Evolutionary conservation across 2,113 vertebrate species (phyloP).

Genomic region (Pogonocichla stellata): DNA sequence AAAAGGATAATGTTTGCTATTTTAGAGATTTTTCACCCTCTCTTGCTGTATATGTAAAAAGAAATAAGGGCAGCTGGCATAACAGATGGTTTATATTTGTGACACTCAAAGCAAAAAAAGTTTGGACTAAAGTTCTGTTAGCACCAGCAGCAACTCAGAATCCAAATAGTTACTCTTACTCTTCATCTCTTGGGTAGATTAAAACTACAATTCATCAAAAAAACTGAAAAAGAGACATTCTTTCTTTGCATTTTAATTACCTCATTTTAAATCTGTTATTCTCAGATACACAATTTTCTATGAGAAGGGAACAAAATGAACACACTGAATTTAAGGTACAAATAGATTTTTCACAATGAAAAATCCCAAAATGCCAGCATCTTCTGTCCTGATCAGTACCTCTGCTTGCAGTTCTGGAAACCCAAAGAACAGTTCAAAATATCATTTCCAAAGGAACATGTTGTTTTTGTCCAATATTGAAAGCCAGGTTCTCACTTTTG

Average conservation of each 20-base stretch:
- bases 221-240: neutral
- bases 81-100: constrained; percentile 74
- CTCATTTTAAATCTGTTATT: neutral
- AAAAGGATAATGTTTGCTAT: constrained; percentile 49
- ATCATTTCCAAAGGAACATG: rapidly evolving
- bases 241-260: constrained; percentile 38
- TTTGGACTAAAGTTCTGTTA: constrained; percentile 39
- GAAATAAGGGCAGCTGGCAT: constrained; percentile 63
- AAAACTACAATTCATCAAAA: constrained; percentile 40
- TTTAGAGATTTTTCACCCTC: constrained; percentile 44
- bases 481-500: neutral
- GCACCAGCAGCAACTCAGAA: constrained; percentile 36
- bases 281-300: neutral
- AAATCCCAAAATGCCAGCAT: neutral
- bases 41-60: constrained; percentile 36
- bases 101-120: constrained; percentile 49
- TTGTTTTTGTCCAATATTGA: neutral
- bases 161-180: constrained; percentile 46
- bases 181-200: constrained; percentile 51
- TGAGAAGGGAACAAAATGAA: neutral
- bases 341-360: neutral
- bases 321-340: neutral
- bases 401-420: neutral
- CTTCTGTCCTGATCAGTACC: neutral
- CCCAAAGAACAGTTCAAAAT: neutral